These are phyloP conservation scores for Tragelaphus imberbis DNA, from an alignment of 2,113 vertebrate species.

Conservation along the genomic window DNA sequence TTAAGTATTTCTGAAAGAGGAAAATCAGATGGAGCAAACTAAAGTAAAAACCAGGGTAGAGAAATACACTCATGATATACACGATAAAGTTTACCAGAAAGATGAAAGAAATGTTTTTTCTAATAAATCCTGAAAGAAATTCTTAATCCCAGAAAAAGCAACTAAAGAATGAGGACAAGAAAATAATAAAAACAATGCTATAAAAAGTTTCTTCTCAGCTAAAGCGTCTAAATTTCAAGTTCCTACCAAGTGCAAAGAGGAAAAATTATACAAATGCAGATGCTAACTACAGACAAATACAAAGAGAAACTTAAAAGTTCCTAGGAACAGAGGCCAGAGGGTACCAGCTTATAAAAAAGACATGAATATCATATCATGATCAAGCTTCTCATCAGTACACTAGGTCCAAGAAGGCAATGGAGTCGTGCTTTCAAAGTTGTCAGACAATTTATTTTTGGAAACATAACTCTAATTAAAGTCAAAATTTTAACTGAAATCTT, in stretches of 20 bases:
- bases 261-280: not conserved
- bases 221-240: too few relatives aligned
- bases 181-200: too few relatives aligned
- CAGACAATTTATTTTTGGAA: not conserved
- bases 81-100: not conserved
- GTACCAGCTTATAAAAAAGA: not conserved
- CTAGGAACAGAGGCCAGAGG: not conserved
- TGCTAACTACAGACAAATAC: not conserved
- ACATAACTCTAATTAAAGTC: not conserved
- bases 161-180: too few relatives aligned
- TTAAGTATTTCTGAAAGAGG: not conserved
- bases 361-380: not conserved
- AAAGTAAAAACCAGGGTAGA: not conserved
- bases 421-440: not conserved
- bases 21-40: not conserved
- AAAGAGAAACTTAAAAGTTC: not conserved
- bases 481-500: not conserved
- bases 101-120: not conserved
- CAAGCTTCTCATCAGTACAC: not conserved
- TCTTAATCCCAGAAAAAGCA: not conserved
- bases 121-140: not conserved
- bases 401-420: not conserved
- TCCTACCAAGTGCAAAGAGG: not conserved
- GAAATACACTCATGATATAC: not conserved
- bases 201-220: too few relatives aligned